Evolutionary conservation across 2,888 invertebrate species (phyloP).

Genomic region (Drosophila macrospina): DNA sequence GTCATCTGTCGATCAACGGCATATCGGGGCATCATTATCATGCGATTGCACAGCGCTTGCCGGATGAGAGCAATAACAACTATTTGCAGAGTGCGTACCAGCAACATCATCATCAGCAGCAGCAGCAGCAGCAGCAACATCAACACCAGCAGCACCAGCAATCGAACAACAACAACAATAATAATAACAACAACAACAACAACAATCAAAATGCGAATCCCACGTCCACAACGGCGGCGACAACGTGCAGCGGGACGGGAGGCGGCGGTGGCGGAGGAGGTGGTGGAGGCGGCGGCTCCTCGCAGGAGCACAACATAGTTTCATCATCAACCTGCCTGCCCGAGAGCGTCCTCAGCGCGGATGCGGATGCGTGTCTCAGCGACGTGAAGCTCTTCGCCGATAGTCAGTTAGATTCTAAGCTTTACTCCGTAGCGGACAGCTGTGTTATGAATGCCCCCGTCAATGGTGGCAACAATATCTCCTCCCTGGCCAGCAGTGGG

Average conservation of each 20-base stretch:
- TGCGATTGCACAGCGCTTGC: conserved; percentile 91
- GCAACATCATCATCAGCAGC: conserved; percentile 56
- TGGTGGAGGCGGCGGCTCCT: conserved; percentile 43
- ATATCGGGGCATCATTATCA: conserved; percentile 95
- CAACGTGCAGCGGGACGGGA: conserved; percentile 65
- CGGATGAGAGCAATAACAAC: conserved; percentile 91
- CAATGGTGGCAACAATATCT: conserved; percentile 33
- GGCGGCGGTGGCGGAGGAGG: conserved; percentile 26
- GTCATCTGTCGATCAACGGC: conserved; percentile 94
- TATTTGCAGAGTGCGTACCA: conserved; percentile 88
- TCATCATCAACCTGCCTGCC: conserved; percentile 90
- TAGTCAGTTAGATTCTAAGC: conserved; percentile 86
- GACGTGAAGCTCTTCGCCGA: conserved; percentile 88
- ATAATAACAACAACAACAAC: conserved; percentile 66
- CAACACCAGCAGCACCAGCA: conserved; percentile 60
- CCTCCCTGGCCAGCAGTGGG: conserved; percentile 58
- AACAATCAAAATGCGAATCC: conserved; percentile 67
- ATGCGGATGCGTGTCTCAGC: conserved; percentile 86
- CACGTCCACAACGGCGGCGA: conserved; percentile 69
- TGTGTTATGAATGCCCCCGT: conserved; percentile 79
- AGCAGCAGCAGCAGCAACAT: conserved; percentile 52
- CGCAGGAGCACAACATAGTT: conserved; percentile 90
- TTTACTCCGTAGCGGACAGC: conserved; percentile 86
- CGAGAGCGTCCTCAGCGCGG: conserved; percentile 87
- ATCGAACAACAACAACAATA: conserved; percentile 43